Conservation (phyloP, 2,797 vertebrate species). For the Pangasius macronema region DNA sequence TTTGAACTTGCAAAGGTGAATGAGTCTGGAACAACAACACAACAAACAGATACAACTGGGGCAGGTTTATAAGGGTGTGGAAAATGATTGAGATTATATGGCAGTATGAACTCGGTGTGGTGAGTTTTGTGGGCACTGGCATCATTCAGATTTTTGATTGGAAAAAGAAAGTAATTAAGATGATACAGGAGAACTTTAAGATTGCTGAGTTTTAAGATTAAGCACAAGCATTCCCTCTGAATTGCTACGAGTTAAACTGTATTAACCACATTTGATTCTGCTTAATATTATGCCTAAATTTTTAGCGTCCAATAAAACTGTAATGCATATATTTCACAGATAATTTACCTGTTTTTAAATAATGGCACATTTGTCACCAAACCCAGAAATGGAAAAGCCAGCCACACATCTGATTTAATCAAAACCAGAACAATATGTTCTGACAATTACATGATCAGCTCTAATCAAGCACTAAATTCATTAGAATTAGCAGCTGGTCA, state of each 20-base stretch:
- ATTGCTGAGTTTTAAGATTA: not conserved
- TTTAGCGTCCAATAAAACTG: constrained; percentile 57
- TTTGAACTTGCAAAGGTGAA: not conserved
- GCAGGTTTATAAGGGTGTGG: not conserved
- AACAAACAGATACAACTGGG: not conserved
- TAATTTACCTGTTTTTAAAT: constrained; percentile 53
- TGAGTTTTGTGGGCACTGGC: not conserved
- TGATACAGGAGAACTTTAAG: not conserved
- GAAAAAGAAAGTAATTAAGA: not conserved
- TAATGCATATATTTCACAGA: constrained; percentile 29
- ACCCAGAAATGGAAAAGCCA: constrained; percentile 49
- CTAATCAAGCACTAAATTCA: constrained; percentile 58
- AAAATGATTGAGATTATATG: not conserved
- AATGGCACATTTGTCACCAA: constrained; percentile 51
- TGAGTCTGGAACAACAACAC: not conserved
- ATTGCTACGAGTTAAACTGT: not conserved
- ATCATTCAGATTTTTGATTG: not conserved
- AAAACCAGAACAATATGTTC: constrained; percentile 60
- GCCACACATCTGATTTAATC: constrained; percentile 55
- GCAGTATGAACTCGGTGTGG: not conserved
- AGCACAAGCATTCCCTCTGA: not conserved
- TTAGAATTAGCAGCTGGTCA: constrained; percentile 63
- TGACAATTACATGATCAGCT: constrained; percentile 59
- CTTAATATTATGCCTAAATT: constrained; percentile 47
- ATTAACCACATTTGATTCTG: constrained; percentile 7